Conservation (phyloP, 2,888 invertebrate genomes). For the Hypomecis atomaria region DNA sequence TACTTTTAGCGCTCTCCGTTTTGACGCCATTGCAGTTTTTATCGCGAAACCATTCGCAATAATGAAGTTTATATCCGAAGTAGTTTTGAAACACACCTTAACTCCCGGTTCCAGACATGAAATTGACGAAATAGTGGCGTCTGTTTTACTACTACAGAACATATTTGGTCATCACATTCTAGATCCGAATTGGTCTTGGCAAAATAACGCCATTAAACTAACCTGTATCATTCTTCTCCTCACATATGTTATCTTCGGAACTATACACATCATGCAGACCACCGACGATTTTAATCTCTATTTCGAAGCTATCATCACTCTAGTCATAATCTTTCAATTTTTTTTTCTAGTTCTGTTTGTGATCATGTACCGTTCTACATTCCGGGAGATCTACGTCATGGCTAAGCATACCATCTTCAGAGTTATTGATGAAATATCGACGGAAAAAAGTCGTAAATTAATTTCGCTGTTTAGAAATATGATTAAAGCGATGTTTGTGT, state of each 20-base stretch:
- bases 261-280: constrained; percentile 51
- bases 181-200: constrained; percentile 65
- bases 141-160: constrained; percentile 55
- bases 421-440: constrained; percentile 47
- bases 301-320: constrained; percentile 63
- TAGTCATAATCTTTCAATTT: constrained; percentile 53
- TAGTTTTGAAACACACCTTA: constrained; percentile 48
- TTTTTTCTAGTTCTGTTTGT: constrained; percentile 56
- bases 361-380: constrained; percentile 47
- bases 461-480: constrained; percentile 42
- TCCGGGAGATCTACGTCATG: constrained; percentile 54
- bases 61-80: constrained; percentile 50
- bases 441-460: constrained; percentile 36
- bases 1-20: constrained; percentile 22
- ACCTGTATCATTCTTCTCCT: constrained; percentile 48
- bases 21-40: constrained; percentile 26
- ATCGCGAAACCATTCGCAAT: constrained; percentile 42
- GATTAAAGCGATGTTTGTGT: constrained; percentile 45
- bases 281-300: constrained; percentile 52
- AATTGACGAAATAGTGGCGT: constrained; percentile 55
- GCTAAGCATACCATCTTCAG: constrained; percentile 57
- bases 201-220: constrained; percentile 50
- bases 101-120: constrained; percentile 60
- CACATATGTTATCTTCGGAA: constrained; percentile 63
- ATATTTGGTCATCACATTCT: constrained; percentile 65